A percentile compares a stretch with the other conserved stretches of the same genome.
Conservation (phyloP, 2,888 invertebrate genomes). For the Kryphioiulus occultus region DNA sequence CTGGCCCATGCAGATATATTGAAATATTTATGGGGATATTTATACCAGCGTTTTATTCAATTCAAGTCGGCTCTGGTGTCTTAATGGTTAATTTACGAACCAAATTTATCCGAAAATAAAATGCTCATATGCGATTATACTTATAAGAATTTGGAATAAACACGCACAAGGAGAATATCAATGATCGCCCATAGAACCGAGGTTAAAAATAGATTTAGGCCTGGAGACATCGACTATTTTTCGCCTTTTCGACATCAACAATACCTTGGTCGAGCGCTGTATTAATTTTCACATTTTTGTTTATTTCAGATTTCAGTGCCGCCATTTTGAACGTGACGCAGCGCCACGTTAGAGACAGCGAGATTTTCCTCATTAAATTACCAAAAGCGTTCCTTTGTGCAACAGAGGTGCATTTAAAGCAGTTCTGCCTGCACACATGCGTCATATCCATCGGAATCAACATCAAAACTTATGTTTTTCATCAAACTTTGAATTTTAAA, state of each 20-base stretch:
- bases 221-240: not conserved
- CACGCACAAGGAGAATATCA: not conserved
- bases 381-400: not conserved
- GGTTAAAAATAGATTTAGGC: not conserved
- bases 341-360: not conserved
- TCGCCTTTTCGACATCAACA: not conserved
- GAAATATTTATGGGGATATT: constrained; percentile 46
- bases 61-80: constrained; percentile 40
- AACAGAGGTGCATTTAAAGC: not conserved
- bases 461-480: not conserved
- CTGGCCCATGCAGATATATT: constrained; percentile 47
- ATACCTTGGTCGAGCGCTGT: not conserved
- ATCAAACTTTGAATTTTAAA: not conserved
- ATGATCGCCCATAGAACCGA: not conserved
- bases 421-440: not conserved
- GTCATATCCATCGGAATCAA: not conserved
- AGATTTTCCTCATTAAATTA: not conserved
- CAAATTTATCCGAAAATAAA: constrained; percentile 34
- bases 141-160: constrained; percentile 24
- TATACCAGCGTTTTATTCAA: constrained; percentile 40
- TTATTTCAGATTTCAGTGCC: constrained; percentile 16
- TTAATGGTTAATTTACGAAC: constrained; percentile 41
- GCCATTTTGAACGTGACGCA: not conserved
- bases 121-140: not conserved
- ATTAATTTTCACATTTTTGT: constrained; percentile 12